Evolutionary conservation across 2,113 vertebrate genomes (phyloP).

Genomic region (Orthonyx spaldingii): DNA sequence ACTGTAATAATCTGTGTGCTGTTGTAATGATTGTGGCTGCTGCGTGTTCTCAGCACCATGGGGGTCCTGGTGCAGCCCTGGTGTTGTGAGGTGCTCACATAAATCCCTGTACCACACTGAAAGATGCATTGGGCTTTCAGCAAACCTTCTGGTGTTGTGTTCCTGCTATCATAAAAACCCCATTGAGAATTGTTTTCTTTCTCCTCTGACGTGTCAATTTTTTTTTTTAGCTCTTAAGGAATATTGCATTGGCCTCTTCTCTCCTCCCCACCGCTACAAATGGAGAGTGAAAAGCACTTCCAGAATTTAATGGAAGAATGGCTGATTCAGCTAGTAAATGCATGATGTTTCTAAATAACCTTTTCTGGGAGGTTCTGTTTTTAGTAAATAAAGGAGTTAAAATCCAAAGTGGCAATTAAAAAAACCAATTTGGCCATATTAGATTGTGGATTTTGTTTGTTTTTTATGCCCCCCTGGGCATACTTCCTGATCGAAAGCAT

Average conservation of each 20-base stretch:
- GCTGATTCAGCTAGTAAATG: background rate
- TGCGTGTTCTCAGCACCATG: rapidly evolving
- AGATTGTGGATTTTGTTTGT: background rate
- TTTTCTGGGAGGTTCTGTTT: background rate
- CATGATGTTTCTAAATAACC: background rate
- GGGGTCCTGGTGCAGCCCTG: background rate
- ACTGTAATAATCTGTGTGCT: background rate
- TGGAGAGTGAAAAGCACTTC: background rate
- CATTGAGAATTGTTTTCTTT: background rate
- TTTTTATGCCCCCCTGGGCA: rapidly evolving
- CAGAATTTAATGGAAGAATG: background rate
- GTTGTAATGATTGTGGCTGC: background rate
- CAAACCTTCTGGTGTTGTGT: background rate
- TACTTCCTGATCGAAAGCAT: background rate
- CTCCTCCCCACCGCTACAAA: background rate
- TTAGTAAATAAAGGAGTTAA: background rate
- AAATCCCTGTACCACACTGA: background rate
- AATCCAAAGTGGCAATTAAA: background rate
- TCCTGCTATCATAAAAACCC: background rate
- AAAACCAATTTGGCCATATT: background rate
- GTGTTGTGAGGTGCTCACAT: rapidly evolving
- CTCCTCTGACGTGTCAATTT: background rate
- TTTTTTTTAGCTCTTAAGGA: background rate
- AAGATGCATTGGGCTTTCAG: background rate
- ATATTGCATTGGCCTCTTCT: background rate